Percentiles rank a stretch among this genome's conserved stretches.
Conservation (phyloP, 2,888 invertebrate genomes). For the Oegoconia quadripuncta region DNA sequence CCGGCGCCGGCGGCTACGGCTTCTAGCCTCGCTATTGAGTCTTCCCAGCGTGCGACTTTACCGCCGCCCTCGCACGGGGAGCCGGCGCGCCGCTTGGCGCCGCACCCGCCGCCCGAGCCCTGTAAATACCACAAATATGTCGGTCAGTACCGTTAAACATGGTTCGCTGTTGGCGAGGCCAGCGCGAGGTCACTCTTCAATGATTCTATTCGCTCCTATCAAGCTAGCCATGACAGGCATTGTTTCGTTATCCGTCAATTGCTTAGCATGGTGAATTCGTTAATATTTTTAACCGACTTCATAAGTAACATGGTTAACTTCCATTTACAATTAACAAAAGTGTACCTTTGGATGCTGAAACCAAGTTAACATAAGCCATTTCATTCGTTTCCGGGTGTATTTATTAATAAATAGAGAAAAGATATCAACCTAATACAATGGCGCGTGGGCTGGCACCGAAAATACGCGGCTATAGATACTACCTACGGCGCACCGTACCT, state of each 20-base stretch:
- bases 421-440: conserved; percentile 17
- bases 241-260: neutral
- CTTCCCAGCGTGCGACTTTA: conserved; percentile 75
- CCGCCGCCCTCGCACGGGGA: conserved; percentile 74
- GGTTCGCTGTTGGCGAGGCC: conserved; percentile 8
- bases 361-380: no score
- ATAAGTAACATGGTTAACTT: no score
- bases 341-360: no score
- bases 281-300: no score
- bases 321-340: no score
- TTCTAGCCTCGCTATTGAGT: conserved; percentile 71
- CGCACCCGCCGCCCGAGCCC: conserved; percentile 77
- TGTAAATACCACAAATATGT: conserved; percentile 44
- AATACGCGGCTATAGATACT: conserved; percentile 23
- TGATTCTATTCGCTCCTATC: neutral
- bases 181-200: conserved; percentile 7
- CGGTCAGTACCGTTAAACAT: conserved; percentile 10
- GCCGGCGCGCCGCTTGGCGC: conserved; percentile 75
- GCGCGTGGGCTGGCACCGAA: conserved; percentile 31
- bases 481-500: conserved; percentile 3
- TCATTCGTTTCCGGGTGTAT: conserved; percentile 4
- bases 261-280: conserved; percentile 1
- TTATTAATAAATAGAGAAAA: conserved; percentile 9
- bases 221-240: neutral
- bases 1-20: conserved; percentile 81